Evolutionary conservation across 2,888 invertebrate species (phyloP).

Genomic region (Poecilus cupreus): DNA sequence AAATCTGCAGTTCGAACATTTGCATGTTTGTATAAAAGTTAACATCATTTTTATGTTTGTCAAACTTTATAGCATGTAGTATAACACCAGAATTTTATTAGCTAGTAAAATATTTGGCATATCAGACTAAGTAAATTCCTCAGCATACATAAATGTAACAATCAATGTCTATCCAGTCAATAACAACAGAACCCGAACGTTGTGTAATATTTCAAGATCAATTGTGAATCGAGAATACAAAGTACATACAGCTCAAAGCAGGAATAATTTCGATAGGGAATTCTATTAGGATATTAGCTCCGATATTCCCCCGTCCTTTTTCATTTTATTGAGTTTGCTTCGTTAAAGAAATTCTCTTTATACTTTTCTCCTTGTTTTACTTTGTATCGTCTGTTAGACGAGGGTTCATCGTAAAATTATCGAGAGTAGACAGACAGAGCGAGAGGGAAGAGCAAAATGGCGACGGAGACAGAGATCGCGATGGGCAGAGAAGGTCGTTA

Average conservation of each 20-base stretch:
- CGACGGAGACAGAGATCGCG: neutral
- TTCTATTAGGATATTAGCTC: slow-evolving; percentile 32
- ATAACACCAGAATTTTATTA: too few relatives aligned
- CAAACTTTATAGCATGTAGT: too few relatives aligned
- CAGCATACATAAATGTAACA: too few relatives aligned
- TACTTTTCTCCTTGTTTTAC: slow-evolving; percentile 12
- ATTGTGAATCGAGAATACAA: neutral
- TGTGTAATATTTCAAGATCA: slow-evolving; percentile 13
- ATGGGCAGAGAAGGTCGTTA: slow-evolving; percentile 3
- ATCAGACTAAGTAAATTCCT: too few relatives aligned
- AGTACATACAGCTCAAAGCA: neutral
- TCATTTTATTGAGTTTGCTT: slow-evolving; percentile 45
- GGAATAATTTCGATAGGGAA: neutral
- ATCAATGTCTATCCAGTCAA: too few relatives aligned
- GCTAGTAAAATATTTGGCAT: too few relatives aligned
- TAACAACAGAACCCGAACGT: too few relatives aligned
- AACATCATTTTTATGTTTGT: too few relatives aligned
- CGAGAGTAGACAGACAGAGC: neutral
- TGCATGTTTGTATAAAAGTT: too few relatives aligned
- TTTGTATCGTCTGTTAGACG: neutral
- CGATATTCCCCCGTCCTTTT: neutral
- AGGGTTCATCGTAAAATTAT: slow-evolving; percentile 1
- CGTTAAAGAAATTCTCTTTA: slow-evolving; percentile 48
- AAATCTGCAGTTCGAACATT: too few relatives aligned
- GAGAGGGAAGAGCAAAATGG: neutral